Evolutionary conservation across 2,888 invertebrate genomes (phyloP).

Genomic region (Neocrepidodera transversa): DNA sequence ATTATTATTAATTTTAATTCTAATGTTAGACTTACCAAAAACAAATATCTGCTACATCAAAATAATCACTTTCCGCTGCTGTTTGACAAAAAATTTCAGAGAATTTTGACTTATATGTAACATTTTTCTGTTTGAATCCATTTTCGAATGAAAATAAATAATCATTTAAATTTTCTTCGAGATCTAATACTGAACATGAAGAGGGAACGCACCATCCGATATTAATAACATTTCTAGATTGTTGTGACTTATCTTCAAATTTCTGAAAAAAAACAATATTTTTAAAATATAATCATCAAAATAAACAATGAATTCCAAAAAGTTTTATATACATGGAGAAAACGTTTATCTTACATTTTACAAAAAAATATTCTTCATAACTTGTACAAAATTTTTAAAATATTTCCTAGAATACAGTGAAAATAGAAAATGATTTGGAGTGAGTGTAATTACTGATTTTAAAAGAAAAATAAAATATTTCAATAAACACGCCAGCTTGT

Average conservation of each 20-base stretch:
- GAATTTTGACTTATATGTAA: conserved; percentile 48
- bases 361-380: no score
- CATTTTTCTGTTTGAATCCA: conserved; percentile 45
- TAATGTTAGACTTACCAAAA: conserved; percentile 57
- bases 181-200: conserved; percentile 52
- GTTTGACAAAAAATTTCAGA: conserved; percentile 51
- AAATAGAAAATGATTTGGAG: no score
- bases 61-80: conserved; percentile 45
- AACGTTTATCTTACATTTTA: no score
- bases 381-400: no score
- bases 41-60: conserved; percentile 52
- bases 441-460: no score
- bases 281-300: no score
- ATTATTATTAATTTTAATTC: no score
- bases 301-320: no score
- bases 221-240: conserved; percentile 51
- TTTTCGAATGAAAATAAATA: conserved; percentile 52
- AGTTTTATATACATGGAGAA: no score
- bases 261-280: conserved; percentile 50
- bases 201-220: conserved; percentile 58
- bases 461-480: no score
- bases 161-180: conserved; percentile 51
- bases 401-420: no score
- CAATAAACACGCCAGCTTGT: no score
- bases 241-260: conserved; percentile 52